Base-by-base conservation (phyloP, 1,140 invertebrate species). In the Diuraphis noxia region DNA sequence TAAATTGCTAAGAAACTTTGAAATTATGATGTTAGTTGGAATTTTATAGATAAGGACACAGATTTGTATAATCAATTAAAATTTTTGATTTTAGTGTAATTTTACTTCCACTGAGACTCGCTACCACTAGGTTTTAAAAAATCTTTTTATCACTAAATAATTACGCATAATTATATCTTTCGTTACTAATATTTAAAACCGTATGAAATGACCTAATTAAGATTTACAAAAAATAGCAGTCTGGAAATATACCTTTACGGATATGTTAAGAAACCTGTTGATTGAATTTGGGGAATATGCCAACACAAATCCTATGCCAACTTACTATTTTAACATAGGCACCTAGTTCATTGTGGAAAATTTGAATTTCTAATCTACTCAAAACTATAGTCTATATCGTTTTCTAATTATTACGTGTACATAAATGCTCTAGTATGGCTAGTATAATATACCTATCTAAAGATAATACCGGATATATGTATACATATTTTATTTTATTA, bases 241-340 rank as follows among this genome's bases (percentile, higher is more conserved):
- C 30, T 85, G 40, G 19, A 85, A 85, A 46, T 36, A 49, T 85
- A 85, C n/a, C 41, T 46, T 85, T 23, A 34, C 17, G 19, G 19
- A 85, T 85, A 34, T 36, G 43, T 34, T 85, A 85, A 49, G 41
- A 25, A 49, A 85, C 84, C 19, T 85, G 41, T 82, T 81, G 81
- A 82, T 23, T 40, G 23, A 43, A 34, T 17, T 85, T 85, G 34
- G 82, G 30, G n/a, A 43, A n/a, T 85, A 49, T 85, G n/a, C 84
- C 41, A 85, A 49, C 84, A 34, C 9, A 36, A 34, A 36, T 43
- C 13, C 30, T 41, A 38, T 85, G 82, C 82, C 40, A 46, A 84
- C 25, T 43, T 7, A 41, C n/a, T 43, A 34, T 84, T 43, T 43
- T 30, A 41, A 84, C 40, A 30, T n/a, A 40, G 38, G 2, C 46